These are phyloP conservation scores for Diaperis boleti DNA, from an alignment of 2,888 invertebrate species.

Conservation along the genomic window DNA sequence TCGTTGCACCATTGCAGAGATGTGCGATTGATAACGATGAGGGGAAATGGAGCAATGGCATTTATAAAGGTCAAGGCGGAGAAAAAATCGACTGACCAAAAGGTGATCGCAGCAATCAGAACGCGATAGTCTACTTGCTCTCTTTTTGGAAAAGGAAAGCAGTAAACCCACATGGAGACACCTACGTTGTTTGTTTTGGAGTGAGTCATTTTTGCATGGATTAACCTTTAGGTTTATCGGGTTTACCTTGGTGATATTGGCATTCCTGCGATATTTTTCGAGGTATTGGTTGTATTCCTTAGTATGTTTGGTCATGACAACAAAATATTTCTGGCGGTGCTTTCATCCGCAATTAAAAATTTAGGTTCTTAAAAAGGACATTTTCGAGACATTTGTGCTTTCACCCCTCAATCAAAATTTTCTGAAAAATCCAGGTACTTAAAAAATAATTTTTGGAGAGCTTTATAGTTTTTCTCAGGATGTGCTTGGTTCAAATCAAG, in stretches of 20 bases:
- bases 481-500: too few relatives aligned
- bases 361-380: too few relatives aligned
- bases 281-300: too few relatives aligned
- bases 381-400: too few relatives aligned
- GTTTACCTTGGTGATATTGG: neutral
- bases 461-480: too few relatives aligned
- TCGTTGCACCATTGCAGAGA: constrained; percentile 13
- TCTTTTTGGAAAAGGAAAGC: constrained; percentile 12
- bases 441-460: too few relatives aligned
- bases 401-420: too few relatives aligned
- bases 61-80: constrained; percentile 10
- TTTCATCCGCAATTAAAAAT: too few relatives aligned
- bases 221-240: constrained; percentile 5
- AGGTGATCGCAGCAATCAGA: constrained; percentile 13
- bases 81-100: constrained; percentile 2
- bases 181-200: neutral
- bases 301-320: too few relatives aligned
- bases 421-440: too few relatives aligned
- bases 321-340: too few relatives aligned
- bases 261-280: too few relatives aligned
- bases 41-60: constrained; percentile 14
- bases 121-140: constrained; percentile 20
- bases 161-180: constrained; percentile 11
- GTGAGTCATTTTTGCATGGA: constrained; percentile 5
- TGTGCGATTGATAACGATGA: neutral